phyloP scores from a whole-genome alignment of 1,140 invertebrate species.

The Linepithema humile region DNA sequence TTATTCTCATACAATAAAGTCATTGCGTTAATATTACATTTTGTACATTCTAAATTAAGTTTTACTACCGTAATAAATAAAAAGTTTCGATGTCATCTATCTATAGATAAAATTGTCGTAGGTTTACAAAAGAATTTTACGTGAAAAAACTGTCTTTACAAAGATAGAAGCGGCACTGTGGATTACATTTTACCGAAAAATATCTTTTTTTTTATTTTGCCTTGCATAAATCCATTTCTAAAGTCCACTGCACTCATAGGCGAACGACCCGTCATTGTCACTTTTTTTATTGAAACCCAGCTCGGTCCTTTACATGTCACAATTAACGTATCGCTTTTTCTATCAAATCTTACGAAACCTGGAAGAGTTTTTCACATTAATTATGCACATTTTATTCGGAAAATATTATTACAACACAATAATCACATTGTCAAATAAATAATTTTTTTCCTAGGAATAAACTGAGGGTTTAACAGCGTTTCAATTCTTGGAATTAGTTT shows the following conservation, averaged over 20 bases:
- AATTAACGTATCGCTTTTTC: slow-evolving; percentile 83
- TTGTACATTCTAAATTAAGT: slow-evolving; percentile 50
- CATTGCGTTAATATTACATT: slow-evolving; percentile 46
- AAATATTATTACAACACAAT: slow-evolving; percentile 23
- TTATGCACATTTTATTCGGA: slow-evolving; percentile 18
- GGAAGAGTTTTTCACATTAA: slow-evolving; percentile 60
- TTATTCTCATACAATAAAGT: slow-evolving; percentile 24
- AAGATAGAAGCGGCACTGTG: slow-evolving; percentile 18
- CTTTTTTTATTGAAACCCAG: slow-evolving; percentile 85
- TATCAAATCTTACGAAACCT: slow-evolving; percentile 85
- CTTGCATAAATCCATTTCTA: slow-evolving; percentile 88
- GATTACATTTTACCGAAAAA: slow-evolving; percentile 56
- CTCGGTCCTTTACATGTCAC: slow-evolving; percentile 86
- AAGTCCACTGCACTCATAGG: slow-evolving; percentile 88
- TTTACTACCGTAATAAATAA: slow-evolving; percentile 40
- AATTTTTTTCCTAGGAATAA: slow-evolving; percentile 46
- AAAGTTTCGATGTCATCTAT: slow-evolving; percentile 32
- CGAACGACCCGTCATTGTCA: slow-evolving; percentile 86
- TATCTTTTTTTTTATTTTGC: slow-evolving; percentile 70
- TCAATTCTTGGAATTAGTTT: slow-evolving; percentile 32
- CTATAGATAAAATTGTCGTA: slow-evolving; percentile 25
- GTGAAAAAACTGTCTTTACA: not conserved
- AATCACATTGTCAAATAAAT: slow-evolving; percentile 38
- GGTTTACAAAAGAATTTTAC: slow-evolving; percentile 11
- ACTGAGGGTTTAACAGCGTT: slow-evolving; percentile 4